A percentile compares a stretch with the other conserved stretches of the same genome.
Evolutionary conservation across 2,797 vertebrate genomes (phyloP).

Genomic region (Gobionotothen gibberifrons): DNA sequence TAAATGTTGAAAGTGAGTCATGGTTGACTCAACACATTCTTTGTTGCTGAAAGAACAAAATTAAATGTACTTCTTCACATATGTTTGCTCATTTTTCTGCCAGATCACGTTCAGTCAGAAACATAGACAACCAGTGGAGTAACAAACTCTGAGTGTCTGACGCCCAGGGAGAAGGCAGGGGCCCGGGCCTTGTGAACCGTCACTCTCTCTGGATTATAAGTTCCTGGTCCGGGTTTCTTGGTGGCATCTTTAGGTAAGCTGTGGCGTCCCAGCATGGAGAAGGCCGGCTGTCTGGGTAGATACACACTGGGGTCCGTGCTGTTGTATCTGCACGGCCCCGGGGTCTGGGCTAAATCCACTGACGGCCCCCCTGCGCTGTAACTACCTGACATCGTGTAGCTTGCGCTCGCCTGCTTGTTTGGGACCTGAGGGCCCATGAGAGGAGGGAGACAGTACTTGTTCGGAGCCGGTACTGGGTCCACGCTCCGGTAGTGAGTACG

Average conservation of each 20-base stretch:
- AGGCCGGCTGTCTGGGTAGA: slow-evolving; percentile 84
- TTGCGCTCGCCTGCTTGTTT: slow-evolving; percentile 85
- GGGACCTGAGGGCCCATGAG: slow-evolving; percentile 85
- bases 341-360: slow-evolving; percentile 85
- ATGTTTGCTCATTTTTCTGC: neutral
- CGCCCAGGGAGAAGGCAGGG: slow-evolving; percentile 88
- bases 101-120: slow-evolving; percentile 67
- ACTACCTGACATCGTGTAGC: slow-evolving; percentile 82
- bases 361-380: slow-evolving; percentile 72
- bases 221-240: slow-evolving; percentile 86
- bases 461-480: slow-evolving; percentile 85
- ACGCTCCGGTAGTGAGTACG: slow-evolving; percentile 80
- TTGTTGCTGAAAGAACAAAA: slow-evolving; percentile 60
- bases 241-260: slow-evolving; percentile 54
- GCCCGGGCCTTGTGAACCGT: slow-evolving; percentile 79
- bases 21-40: slow-evolving; percentile 38
- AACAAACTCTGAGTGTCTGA: slow-evolving; percentile 86
- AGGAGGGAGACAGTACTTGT: slow-evolving; percentile 87
- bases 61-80: slow-evolving; percentile 59
- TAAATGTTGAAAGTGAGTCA: slow-evolving; percentile 44
- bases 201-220: slow-evolving; percentile 88
- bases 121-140: slow-evolving; percentile 79
- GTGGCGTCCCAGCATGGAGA: slow-evolving; percentile 88
- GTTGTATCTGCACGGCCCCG: slow-evolving; percentile 88
- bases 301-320: slow-evolving; percentile 85